A percentile compares a stretch with the other conserved stretches of the same genome.
Conservation (phyloP, 2,113 vertebrate species). For the Probosciger aterrimus region DNA sequence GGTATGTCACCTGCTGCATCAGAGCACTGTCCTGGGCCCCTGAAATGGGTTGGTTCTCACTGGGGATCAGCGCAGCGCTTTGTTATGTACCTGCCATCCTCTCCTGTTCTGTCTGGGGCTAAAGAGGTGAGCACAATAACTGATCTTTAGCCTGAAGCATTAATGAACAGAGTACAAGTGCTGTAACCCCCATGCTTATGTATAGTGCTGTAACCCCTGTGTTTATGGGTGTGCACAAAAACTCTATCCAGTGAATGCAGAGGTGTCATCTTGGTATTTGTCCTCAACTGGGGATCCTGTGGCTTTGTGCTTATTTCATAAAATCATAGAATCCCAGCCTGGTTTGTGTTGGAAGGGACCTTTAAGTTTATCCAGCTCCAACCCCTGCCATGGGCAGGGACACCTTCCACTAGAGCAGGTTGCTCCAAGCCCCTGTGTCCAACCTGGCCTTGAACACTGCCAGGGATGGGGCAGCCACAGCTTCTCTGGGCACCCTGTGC, state of each 20-base stretch:
- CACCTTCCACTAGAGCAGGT: background rate
- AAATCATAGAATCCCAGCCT: background rate
- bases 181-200: background rate
- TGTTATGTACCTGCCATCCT: too few species aligned
- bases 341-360: background rate
- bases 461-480: background rate
- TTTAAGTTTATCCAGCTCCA: background rate
- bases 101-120: background rate
- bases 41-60: background rate
- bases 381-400: background rate
- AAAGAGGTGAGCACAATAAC: background rate
- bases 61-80: accelerated
- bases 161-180: background rate
- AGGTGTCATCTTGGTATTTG: background rate
- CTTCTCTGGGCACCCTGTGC: background rate
- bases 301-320: background rate
- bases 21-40: background rate
- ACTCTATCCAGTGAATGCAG: accelerated
- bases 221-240: too few species aligned
- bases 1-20: too few species aligned
- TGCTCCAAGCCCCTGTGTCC: background rate
- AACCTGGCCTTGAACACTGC: background rate
- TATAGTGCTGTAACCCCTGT: background rate
- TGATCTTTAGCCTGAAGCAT: background rate
- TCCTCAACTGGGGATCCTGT: accelerated